phyloP scores from a whole-genome alignment of 2,113 vertebrate species.

The Heterocephalus glaber region DNA sequence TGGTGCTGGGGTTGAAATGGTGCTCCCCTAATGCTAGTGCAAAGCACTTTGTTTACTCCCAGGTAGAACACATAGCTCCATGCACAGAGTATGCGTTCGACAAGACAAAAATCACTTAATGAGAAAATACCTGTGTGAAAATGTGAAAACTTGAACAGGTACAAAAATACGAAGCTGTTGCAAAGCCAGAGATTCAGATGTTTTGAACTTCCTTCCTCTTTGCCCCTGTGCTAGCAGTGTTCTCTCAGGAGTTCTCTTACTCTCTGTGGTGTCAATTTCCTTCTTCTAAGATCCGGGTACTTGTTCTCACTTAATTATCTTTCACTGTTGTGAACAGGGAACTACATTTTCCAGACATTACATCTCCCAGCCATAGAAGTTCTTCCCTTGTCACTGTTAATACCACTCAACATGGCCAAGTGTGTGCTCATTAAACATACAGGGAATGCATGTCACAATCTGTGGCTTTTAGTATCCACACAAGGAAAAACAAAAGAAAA shows the following conservation, averaged over 20 bases:
- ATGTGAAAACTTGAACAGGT: neutral
- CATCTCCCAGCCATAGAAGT: neutral
- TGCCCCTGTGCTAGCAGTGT: fast-evolving
- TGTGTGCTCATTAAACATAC: neutral
- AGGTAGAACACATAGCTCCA: neutral
- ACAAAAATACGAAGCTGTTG: neutral
- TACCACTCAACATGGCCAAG: neutral
- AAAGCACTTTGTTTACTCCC: neutral
- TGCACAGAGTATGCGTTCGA: neutral
- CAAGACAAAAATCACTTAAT: neutral
- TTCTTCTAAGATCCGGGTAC: neutral
- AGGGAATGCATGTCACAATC: fast-evolving
- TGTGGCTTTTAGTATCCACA: neutral
- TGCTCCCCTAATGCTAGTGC: neutral
- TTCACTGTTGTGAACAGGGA: neutral
- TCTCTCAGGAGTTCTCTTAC: neutral
- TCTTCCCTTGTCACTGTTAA: neutral
- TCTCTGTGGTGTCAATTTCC: neutral
- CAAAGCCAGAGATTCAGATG: neutral
- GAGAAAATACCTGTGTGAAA: neutral
- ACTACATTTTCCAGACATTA: neutral
- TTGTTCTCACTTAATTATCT: neutral
- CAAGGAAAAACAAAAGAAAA: neutral
- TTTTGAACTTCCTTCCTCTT: neutral
- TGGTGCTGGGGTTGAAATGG: no score